These are phyloP conservation scores for Rafetus swinhoei DNA, from an alignment of 2,113 vertebrate species.

Conservation along the genomic window DNA sequence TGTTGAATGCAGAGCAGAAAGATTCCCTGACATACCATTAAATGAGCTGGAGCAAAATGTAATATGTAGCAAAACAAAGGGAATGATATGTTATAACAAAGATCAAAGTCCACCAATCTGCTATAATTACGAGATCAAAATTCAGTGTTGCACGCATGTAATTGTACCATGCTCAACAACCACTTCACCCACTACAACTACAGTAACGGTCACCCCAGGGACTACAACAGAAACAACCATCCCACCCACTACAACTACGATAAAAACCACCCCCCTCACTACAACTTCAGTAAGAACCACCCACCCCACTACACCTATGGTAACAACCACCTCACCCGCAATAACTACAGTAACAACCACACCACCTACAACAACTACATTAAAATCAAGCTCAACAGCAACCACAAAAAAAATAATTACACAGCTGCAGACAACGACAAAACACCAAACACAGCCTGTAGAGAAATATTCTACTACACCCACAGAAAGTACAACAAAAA, in stretches of 20 bases:
- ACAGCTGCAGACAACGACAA: neutral
- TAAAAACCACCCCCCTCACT: neutral
- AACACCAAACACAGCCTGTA: neutral
- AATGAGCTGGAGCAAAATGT: constrained; percentile 37
- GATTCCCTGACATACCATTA: constrained; percentile 28
- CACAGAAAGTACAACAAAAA: neutral
- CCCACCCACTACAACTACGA: neutral
- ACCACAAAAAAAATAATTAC: neutral
- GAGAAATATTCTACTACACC: too few relatives aligned
- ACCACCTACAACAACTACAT: rapidly evolving
- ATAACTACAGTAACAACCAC: rapidly evolving
- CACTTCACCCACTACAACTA: neutral
- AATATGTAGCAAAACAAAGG: constrained; percentile 58
- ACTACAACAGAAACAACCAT: neutral
- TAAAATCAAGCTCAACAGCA: neutral
- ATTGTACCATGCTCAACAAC: neutral
- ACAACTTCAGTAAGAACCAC: neutral
- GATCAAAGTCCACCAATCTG: constrained; percentile 74
- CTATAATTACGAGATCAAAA: constrained; percentile 73
- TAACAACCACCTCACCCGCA: neutral
- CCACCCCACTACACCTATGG: neutral
- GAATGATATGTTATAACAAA: constrained; percentile 73
- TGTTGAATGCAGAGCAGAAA: constrained; percentile 75
- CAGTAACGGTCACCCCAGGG: neutral
- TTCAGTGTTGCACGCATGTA: constrained; percentile 62